These are phyloP conservation scores for Hippocampus zosterae DNA, from an alignment of 2,113 vertebrate species.

Conservation along the genomic window DNA sequence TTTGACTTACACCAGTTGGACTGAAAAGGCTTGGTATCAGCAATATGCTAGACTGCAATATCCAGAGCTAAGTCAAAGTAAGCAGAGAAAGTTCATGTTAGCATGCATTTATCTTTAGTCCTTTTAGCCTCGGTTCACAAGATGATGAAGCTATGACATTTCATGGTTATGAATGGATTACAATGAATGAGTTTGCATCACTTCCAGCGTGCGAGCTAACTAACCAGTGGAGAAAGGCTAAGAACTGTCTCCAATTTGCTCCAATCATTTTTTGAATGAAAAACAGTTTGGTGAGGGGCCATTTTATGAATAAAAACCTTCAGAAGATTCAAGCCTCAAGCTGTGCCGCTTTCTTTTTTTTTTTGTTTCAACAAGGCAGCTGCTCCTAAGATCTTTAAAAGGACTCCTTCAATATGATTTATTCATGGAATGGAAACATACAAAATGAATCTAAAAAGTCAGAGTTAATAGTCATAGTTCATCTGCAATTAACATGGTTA, in stretches of 20 bases:
- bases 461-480: neutral
- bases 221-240: no score
- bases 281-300: neutral
- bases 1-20: slow-evolving; percentile 37
- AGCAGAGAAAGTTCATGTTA: neutral
- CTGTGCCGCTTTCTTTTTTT: neutral
- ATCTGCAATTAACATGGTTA: neutral
- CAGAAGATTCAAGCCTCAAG: neutral
- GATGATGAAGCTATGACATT: no score
- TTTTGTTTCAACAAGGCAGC: neutral
- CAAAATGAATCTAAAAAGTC: neutral
- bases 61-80: neutral
- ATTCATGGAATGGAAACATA: neutral
- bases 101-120: neutral
- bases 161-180: no score
- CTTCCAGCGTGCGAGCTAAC: no score
- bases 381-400: neutral
- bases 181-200: no score
- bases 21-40: slow-evolving; percentile 28
- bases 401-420: neutral
- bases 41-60: neutral
- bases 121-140: no score
- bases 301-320: neutral
- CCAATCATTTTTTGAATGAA: neutral
- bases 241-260: no score